Evolutionary conservation across 2,888 invertebrate genomes (phyloP).

Genomic region (Schizaphis graminum): DNA sequence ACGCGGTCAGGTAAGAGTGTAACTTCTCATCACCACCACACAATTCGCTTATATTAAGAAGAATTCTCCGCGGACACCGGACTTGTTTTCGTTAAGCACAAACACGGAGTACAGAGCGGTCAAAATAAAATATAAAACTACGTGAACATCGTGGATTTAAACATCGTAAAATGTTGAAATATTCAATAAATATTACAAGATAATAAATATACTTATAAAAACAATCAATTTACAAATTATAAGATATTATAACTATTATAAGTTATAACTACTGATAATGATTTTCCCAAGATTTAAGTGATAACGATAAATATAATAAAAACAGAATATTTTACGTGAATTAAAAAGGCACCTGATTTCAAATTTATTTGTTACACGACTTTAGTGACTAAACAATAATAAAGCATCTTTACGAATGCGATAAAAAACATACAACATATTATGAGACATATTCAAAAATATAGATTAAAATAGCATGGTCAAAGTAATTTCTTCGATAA

Average conservation of each 20-base stretch:
- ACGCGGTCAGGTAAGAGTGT: constrained; percentile 49
- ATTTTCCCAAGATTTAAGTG: not conserved
- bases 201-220: not conserved
- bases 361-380: not conserved
- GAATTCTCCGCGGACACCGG: not conserved
- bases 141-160: not conserved
- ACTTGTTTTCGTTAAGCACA: not conserved
- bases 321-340: not conserved
- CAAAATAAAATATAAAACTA: not conserved
- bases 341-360: not conserved
- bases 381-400: not conserved
- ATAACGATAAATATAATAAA: not conserved
- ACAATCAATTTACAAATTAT: not conserved
- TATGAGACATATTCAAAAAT: not conserved
- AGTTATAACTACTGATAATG: not conserved
- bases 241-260: not conserved
- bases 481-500: not conserved
- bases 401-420: not conserved
- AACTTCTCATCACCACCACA: constrained; percentile 30
- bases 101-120: not conserved
- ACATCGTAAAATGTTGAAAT: not conserved
- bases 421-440: not conserved
- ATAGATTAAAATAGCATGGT: not conserved
- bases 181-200: not conserved
- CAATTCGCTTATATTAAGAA: not conserved